Conservation (phyloP, 2,113 vertebrate genomes). For the Myrmecophaga tridactyla region DNA sequence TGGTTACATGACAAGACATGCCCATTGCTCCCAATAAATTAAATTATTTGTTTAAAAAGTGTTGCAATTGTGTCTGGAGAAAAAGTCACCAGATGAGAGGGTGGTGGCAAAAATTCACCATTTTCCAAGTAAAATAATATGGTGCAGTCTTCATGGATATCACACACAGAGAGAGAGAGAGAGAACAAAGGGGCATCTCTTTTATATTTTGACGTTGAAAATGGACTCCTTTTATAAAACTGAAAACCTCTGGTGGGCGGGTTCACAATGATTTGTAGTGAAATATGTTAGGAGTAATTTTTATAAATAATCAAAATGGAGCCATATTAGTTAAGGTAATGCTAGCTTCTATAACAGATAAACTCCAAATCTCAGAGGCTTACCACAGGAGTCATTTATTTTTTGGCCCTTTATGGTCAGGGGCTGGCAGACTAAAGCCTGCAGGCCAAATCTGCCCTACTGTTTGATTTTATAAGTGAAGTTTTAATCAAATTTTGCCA, state of each 20-base stretch:
- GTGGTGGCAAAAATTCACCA: neutral
- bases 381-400: neutral
- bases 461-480: neutral
- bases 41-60: constrained; percentile 44
- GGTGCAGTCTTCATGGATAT: neutral
- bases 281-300: neutral
- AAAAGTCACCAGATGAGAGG: neutral
- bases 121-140: neutral
- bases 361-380: neutral
- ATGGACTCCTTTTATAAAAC: neutral
- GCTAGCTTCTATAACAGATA: neutral
- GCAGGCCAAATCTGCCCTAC: neutral
- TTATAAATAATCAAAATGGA: neutral
- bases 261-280: neutral
- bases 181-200: neutral
- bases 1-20: constrained; percentile 37
- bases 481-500: neutral
- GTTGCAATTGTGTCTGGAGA: neutral
- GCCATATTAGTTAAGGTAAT: neutral
- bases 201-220: neutral
- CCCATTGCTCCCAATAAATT: neutral
- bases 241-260: neutral
- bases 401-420: neutral
- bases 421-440: neutral
- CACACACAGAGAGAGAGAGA: no score